Conservation (phyloP, 2,113 vertebrate genomes). For the Nyctibius bracteatus region DNA sequence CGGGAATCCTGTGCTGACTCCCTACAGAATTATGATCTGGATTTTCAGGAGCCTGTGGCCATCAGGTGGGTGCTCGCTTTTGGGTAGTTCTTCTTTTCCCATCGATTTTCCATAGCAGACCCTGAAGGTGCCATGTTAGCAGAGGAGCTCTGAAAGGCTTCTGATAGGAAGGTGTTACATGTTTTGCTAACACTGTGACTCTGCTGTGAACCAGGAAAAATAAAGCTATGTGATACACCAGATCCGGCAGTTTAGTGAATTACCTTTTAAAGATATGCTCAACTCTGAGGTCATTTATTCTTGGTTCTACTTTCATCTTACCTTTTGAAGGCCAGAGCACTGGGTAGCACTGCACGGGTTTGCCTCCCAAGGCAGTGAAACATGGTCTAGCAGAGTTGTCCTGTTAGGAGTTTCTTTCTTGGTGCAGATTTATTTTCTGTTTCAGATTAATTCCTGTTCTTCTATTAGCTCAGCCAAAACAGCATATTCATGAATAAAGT, state of each 20-base stretch:
- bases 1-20: slow-evolving; percentile 82
- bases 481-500: neutral
- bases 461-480: neutral
- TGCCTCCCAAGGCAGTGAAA: neutral
- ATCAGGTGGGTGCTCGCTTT: slow-evolving; percentile 77
- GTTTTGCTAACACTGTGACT: neutral
- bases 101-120: fast-evolving
- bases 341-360: fast-evolving
- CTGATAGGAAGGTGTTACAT: fast-evolving
- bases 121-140: fast-evolving
- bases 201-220: neutral
- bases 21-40: slow-evolving; percentile 83
- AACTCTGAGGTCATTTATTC: neutral
- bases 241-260: neutral
- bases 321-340: neutral
- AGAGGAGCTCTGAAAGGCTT: neutral
- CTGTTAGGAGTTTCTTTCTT: neutral
- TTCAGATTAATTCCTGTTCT: neutral
- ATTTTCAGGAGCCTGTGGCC: slow-evolving; percentile 80
- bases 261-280: neutral
- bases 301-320: neutral
- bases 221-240: neutral
- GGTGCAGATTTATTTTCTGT: neutral
- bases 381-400: neutral
- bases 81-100: neutral